phyloP scores from a whole-genome alignment of 2,888 invertebrate species.

The Andrena bicolor region DNA sequence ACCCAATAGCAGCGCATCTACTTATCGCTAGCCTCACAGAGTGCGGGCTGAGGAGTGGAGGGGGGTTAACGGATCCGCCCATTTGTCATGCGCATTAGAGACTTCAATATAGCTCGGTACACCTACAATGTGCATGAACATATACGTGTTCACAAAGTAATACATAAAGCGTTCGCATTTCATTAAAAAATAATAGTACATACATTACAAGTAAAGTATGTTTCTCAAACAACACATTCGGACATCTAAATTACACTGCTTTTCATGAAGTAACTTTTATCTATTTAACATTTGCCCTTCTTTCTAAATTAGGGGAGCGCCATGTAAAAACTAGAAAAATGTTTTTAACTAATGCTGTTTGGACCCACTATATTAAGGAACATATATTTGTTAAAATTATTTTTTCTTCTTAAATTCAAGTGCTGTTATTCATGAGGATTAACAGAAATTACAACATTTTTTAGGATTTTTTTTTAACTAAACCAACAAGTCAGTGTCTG shows the following conservation, averaged over 20 bases:
- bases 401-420: neutral
- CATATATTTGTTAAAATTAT: neutral
- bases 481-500: neutral
- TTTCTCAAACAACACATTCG: constrained; percentile 22
- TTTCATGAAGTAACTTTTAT: neutral
- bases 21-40: no score
- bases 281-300: neutral
- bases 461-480: neutral
- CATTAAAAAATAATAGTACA: constrained; percentile 13
- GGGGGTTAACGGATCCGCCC: no score
- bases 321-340: neutral
- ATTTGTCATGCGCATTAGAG: no score
- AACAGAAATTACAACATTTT: neutral
- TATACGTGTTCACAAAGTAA: constrained; percentile 11
- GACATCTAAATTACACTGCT: neutral
- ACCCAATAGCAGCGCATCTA: no score
- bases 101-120: neutral
- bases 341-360: neutral
- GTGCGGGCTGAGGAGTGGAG: no score
- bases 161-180: constrained; percentile 20
- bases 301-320: neutral
- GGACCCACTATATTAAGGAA: neutral
- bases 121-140: neutral
- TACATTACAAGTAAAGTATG: neutral
- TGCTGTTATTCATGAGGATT: no score